Base-by-base conservation (phyloP, 2,113 vertebrate genomes). In the Trichechus manatus region DNA sequence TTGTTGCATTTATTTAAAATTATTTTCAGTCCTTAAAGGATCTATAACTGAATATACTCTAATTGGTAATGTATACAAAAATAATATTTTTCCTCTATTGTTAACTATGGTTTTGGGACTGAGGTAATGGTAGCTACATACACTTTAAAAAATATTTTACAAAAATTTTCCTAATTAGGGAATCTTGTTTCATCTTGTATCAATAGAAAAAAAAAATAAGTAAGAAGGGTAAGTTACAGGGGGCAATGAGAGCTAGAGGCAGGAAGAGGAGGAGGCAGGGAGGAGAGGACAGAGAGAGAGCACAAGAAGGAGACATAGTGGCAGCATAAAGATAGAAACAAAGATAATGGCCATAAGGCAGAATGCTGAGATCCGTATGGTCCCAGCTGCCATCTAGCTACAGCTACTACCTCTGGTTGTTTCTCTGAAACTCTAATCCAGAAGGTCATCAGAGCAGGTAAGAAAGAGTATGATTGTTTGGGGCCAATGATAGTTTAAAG, bases 381-480 rank as follows among this genome's bases (percentile, higher is more conserved):
- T 82, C 97, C 87, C 96, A 97, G 98, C 97, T 95, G 97, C 91
- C 92, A 74, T 64, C 95, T 87, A 84, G n/a, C 82, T 89, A 15
- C 90, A 85, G 89, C 95, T 75, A 53, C 89, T 79, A 94, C 96
- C 92, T 92, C 95, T 97, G 93, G 75, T 90, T 95, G 89, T 85
- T 91, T 92, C 94, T 93, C 59, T 93, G 85, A 74, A 92, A 93
- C 90, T 93, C 93, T 87, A 87, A 97, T 93, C 92, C 92, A 94
- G 89, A 97, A 97, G 95, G 96, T 97, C 97, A 95, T 50, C 81
- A 66, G 94, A 86, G 90, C 89, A 97, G 97, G 97, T 97, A 98
- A 92, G 90, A 56, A 42, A 75, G 25, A 75, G 59, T 2, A 4
- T 25, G 56, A 75, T 27, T 81, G 13, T 91, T 9, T 79, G 78